Conservation (phyloP, 1,140 invertebrate species). For the Bombus confusus region DNA sequence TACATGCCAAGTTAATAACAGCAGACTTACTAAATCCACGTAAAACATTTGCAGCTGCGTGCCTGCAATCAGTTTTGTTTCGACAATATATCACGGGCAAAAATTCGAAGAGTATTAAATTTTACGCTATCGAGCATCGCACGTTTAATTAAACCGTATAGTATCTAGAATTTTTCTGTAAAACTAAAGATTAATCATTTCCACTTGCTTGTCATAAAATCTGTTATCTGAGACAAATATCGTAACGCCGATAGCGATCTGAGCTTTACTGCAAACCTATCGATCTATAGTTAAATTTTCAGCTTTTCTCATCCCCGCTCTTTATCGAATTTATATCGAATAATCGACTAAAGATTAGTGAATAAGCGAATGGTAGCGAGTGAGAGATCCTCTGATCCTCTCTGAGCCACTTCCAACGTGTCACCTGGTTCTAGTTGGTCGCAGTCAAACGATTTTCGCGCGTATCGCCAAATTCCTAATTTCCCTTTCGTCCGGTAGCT, state of each 20-base stretch:
- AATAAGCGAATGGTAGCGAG: neutral
- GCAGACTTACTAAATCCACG: neutral
- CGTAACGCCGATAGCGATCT: too few species aligned
- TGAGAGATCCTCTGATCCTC: neutral
- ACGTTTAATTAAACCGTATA: too few species aligned
- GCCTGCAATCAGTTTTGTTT: too few species aligned
- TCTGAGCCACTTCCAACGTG: slow-evolving; percentile 9
- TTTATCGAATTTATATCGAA: neutral
- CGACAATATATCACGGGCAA: too few species aligned
- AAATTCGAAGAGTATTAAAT: too few species aligned
- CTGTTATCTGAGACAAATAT: too few species aligned
- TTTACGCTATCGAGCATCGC: too few species aligned
- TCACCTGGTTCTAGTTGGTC: neutral
- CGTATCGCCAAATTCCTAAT: slow-evolving; percentile 30
- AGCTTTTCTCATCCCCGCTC: too few species aligned
- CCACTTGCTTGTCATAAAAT: too few species aligned
- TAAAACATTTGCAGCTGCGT: neutral
- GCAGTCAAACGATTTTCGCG: slow-evolving; percentile 24
- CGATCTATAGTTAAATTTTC: neutral
- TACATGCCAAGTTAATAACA: neutral
- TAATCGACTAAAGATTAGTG: neutral
- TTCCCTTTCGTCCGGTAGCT: neutral
- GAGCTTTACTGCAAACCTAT: too few species aligned
- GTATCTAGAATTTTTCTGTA: too few species aligned
- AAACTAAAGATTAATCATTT: too few species aligned